A percentile compares a stretch with the other conserved stretches of the same genome.
Conservation (phyloP, 2,113 vertebrate genomes). For the Erinaceus europaeus region DNA sequence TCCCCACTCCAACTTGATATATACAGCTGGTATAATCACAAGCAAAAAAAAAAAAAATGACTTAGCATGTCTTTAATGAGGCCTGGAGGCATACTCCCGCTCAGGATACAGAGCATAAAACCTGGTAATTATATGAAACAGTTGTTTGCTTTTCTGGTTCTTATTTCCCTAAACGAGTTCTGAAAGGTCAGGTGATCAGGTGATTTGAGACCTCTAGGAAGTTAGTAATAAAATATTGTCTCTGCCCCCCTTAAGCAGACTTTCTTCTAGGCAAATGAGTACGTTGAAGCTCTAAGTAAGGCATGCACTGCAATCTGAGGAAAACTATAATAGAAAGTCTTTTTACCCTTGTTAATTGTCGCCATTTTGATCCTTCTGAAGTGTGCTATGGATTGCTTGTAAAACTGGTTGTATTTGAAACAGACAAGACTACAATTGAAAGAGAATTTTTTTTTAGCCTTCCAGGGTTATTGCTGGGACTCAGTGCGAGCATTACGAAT, state of each 20-base stretch:
- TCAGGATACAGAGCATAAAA: constrained; percentile 5
- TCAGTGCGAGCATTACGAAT: no score
- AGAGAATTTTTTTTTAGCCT: no score
- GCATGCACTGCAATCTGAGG: constrained; percentile 50
- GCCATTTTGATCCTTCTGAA: constrained; percentile 49
- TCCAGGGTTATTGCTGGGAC: no score
- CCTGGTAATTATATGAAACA: not conserved
- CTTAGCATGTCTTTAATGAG: constrained; percentile 5
- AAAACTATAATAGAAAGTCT: not conserved
- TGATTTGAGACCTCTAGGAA: constrained; percentile 5
- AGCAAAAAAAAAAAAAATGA: no score
- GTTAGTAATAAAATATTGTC: constrained; percentile 61
- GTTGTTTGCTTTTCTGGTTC: not conserved
- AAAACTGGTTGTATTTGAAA: constrained; percentile 9
- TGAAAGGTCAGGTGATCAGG: constrained; percentile 45
- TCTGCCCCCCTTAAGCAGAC: constrained; percentile 52
- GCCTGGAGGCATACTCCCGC: not conserved
- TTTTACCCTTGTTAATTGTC: constrained; percentile 49
- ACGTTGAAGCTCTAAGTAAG: constrained; percentile 59
- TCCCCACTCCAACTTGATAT: no score
- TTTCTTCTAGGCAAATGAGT: constrained; percentile 57
- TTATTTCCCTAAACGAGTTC: constrained; percentile 37
- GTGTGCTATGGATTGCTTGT: constrained; percentile 60
- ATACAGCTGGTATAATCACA: no score
- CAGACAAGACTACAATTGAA: not conserved